Conservation (phyloP, 2,113 vertebrate species). For the Platycercus adscitus region DNA sequence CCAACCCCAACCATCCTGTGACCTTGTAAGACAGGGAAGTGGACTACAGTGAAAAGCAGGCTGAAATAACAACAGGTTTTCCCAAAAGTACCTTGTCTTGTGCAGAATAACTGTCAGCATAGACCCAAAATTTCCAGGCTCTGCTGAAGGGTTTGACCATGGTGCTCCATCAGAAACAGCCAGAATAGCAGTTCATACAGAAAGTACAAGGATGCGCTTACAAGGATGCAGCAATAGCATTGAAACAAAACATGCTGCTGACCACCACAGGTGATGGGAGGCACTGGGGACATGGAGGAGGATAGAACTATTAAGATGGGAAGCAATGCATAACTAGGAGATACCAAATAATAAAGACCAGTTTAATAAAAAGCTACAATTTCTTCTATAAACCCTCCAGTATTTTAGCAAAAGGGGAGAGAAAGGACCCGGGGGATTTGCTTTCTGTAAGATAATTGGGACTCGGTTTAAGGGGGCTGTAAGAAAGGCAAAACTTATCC, state of each 20-base stretch:
- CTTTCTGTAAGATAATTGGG: not conserved
- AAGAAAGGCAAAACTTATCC: not conserved
- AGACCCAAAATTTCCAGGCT: not conserved
- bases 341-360: not conserved
- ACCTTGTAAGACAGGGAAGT: not conserved
- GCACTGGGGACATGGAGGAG: not conserved
- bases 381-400: not conserved
- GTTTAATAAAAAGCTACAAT: not conserved
- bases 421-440: not conserved
- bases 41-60: not conserved
- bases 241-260: not conserved
- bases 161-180: not conserved
- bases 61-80: not conserved
- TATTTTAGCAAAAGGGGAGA: not conserved
- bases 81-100: not conserved
- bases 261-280: not conserved
- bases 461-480: fast-evolving
- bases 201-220: not conserved
- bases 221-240: not conserved
- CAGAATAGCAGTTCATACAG: not conserved
- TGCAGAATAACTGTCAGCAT: not conserved
- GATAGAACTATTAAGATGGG: not conserved
- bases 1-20: not conserved
- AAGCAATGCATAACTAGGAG: not conserved
- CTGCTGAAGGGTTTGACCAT: not conserved